Conservation (phyloP, 2,888 invertebrate species). For the Odiellus spinosus region DNA sequence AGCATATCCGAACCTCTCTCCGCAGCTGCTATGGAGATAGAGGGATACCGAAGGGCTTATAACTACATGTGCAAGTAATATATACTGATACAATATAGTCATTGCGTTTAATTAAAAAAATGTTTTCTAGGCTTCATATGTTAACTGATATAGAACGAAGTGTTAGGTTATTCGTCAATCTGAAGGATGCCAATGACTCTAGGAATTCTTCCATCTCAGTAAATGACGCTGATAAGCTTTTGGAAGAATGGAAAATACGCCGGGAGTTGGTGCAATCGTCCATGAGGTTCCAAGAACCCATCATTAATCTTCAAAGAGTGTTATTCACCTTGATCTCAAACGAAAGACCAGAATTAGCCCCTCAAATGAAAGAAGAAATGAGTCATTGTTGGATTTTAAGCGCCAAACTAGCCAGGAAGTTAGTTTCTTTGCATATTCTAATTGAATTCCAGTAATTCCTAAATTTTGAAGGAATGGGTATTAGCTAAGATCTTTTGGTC, state of each 20-base stretch:
- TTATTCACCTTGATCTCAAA: slow-evolving; percentile 40
- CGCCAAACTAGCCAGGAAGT: slow-evolving; percentile 68
- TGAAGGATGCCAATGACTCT: slow-evolving; percentile 24
- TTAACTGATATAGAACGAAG: slow-evolving; percentile 55
- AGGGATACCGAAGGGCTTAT: slow-evolving; percentile 61
- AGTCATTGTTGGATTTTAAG: slow-evolving; percentile 74
- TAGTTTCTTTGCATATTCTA: slow-evolving; percentile 19
- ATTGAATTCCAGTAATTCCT: slow-evolving; percentile 5
- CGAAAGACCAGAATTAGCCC: slow-evolving; percentile 19
- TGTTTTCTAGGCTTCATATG: slow-evolving; percentile 46
- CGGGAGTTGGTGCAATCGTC: slow-evolving; percentile 50
- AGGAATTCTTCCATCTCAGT: slow-evolving; percentile 4
- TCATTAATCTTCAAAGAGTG: slow-evolving; percentile 60
- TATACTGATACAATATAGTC: too few relatives aligned
- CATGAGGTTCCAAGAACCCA: slow-evolving; percentile 57
- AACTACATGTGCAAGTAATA: slow-evolving; percentile 37
- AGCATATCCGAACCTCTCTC: slow-evolving; percentile 41
- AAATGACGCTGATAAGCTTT: slow-evolving; percentile 16
- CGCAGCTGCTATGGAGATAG: slow-evolving; percentile 51
- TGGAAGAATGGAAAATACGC: slow-evolving; percentile 45
- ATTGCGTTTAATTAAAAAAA: too few relatives aligned
- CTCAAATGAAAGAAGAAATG: slow-evolving; percentile 42
- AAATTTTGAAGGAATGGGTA: slow-evolving; percentile 36
- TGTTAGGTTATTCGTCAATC: slow-evolving; percentile 30
- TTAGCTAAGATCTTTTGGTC: slow-evolving; percentile 61